Conservation (phyloP, 2,113 vertebrate genomes). For the Bos indicus region DNA sequence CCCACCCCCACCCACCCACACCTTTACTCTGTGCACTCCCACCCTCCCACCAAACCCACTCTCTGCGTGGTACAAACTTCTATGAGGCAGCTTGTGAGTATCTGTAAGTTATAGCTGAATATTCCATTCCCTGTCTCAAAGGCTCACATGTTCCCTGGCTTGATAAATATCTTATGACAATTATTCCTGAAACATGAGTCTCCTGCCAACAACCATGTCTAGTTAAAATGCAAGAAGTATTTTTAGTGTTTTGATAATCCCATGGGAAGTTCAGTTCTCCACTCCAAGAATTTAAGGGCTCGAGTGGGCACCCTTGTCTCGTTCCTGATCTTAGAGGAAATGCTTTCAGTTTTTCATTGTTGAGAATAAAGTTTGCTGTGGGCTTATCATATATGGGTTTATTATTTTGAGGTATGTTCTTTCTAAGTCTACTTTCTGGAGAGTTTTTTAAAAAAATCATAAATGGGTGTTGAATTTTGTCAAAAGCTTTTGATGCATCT, state of each 20-base stretch:
- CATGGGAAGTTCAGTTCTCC: background rate
- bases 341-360: background rate
- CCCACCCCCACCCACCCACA: too few relatives aligned
- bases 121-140: background rate
- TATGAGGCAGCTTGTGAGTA: background rate
- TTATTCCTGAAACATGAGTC: background rate
- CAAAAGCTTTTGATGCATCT: background rate
- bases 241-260: background rate
- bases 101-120: background rate
- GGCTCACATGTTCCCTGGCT: background rate
- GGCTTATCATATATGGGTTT: background rate
- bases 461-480: background rate
- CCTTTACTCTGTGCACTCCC: background rate
- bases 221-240: background rate
- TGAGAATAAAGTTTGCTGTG: background rate
- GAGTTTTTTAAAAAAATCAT: background rate
- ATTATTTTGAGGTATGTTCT: background rate
- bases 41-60: background rate
- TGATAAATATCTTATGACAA: background rate
- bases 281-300: background rate
- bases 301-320: background rate
- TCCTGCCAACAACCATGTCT: background rate
- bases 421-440: background rate
- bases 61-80: too few relatives aligned
- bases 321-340: background rate